phyloP scores from a whole-genome alignment of 2,888 invertebrate genomes.

The Hirtodrosophila confusa region DNA sequence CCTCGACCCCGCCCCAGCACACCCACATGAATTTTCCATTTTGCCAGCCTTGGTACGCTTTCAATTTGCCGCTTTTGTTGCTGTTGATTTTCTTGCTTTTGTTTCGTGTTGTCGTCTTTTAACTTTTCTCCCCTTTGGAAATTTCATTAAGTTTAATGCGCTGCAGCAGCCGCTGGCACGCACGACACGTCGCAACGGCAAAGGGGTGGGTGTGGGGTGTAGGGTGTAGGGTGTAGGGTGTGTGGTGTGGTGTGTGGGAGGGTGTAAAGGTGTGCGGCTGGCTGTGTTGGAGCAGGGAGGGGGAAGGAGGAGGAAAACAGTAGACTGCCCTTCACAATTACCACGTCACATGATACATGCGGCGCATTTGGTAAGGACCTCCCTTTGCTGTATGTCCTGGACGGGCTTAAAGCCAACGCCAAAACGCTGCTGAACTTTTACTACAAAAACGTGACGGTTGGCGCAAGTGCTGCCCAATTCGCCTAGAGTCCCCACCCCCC shows the following conservation, averaged over 20 bases:
- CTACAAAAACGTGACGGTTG: slow-evolving; percentile 69
- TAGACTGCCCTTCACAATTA: slow-evolving; percentile 49
- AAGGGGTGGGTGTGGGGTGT: too few species aligned
- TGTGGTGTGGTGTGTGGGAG: background rate
- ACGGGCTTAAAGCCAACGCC: slow-evolving; percentile 10
- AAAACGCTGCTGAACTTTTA: slow-evolving; percentile 53
- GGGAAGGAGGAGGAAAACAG: background rate
- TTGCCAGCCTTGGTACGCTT: background rate
- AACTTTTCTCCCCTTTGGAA: slow-evolving; percentile 40
- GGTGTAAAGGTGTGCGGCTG: background rate
- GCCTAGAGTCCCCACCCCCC: slow-evolving; percentile 23
- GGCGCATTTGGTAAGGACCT: background rate
- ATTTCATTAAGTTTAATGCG: slow-evolving; percentile 73
- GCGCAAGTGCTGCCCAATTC: slow-evolving; percentile 14
- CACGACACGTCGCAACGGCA: background rate
- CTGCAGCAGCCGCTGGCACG: slow-evolving; percentile 32
- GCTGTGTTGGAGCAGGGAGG: too few species aligned
- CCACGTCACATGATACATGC: slow-evolving; percentile 32
- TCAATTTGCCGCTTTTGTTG: background rate
- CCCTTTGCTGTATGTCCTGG: background rate
- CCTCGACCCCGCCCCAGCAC: background rate
- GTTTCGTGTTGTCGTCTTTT: slow-evolving; percentile 24
- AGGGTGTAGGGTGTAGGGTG: too few species aligned
- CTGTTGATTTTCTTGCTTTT: background rate
- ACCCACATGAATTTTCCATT: slow-evolving; percentile 9